phyloP scores from a whole-genome alignment of 2,797 vertebrate species.

The Aldrovandia affinis region DNA sequence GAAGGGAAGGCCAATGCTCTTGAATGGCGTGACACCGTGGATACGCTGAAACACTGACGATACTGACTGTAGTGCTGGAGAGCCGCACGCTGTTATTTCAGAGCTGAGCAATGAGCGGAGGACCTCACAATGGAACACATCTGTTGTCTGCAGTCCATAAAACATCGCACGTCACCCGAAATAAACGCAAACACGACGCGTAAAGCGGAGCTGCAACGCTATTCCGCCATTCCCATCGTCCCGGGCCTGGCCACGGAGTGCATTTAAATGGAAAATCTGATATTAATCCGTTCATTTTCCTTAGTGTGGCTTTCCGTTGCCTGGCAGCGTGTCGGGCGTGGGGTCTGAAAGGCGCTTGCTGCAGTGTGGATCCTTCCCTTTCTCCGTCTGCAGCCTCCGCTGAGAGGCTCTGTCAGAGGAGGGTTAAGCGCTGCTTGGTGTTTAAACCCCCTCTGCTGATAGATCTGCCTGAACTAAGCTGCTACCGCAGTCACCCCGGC shows the following conservation, averaged over 20 bases:
- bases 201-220: not conserved
- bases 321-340: not conserved
- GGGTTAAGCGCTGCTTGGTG: conserved; percentile 1
- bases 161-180: not conserved
- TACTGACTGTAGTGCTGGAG: not conserved
- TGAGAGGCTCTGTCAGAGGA: not conserved
- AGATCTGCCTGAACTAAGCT: not conserved
- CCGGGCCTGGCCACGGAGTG: not conserved
- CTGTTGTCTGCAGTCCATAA: not conserved
- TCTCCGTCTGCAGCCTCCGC: not conserved
- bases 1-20: not conserved
- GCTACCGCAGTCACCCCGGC: not conserved
- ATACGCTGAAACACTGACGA: not conserved
- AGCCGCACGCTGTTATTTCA: not conserved
- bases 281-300: too few relatives aligned
- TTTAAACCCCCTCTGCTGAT: not conserved
- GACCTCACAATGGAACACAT: not conserved
- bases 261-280: not conserved
- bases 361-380: not conserved
- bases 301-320: too few relatives aligned
- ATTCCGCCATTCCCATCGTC: not conserved
- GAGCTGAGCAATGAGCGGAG: not conserved
- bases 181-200: not conserved
- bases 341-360: not conserved
- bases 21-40: not conserved